Evolutionary conservation across 1,140 invertebrate species (phyloP).

Genomic region (Nymphalis io): DNA sequence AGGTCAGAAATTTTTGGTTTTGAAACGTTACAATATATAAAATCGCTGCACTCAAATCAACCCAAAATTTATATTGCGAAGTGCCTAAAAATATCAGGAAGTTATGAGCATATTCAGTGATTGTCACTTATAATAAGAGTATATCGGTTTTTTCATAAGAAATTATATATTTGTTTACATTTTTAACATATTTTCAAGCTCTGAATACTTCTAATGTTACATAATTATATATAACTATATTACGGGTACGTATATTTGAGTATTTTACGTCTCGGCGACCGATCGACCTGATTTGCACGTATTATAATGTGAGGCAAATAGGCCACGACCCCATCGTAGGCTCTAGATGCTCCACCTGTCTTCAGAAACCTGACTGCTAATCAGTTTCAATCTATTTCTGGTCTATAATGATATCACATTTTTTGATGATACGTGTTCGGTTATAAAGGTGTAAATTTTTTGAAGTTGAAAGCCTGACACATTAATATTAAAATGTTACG

Average conservation of each 20-base stretch:
- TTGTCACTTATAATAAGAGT: too few species aligned
- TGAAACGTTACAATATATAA: too few species aligned
- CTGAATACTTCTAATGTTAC: too few species aligned
- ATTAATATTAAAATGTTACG: neutral
- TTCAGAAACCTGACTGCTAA: constrained; percentile 8
- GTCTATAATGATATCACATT: constrained; percentile 12
- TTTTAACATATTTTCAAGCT: too few species aligned
- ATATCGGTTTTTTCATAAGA: too few species aligned
- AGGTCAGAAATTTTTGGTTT: too few species aligned
- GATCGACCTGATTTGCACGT: constrained; percentile 27
- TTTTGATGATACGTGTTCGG: constrained; percentile 2
- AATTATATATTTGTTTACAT: too few species aligned
- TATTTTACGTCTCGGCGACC: neutral
- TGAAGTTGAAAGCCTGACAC: neutral
- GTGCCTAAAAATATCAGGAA: too few species aligned
- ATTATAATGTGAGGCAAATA: constrained; percentile 28
- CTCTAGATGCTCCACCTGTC: constrained; percentile 13
- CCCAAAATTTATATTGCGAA: too few species aligned
- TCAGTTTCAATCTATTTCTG: constrained; percentile 28
- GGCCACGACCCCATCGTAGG: constrained; percentile 25
- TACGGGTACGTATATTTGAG: neutral
- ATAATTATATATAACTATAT: too few species aligned
- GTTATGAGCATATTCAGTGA: too few species aligned
- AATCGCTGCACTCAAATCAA: too few species aligned
- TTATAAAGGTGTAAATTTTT: neutral